Conservation (phyloP, 2,797 vertebrate species). For the Melanotaenia maccullochi region DNA sequence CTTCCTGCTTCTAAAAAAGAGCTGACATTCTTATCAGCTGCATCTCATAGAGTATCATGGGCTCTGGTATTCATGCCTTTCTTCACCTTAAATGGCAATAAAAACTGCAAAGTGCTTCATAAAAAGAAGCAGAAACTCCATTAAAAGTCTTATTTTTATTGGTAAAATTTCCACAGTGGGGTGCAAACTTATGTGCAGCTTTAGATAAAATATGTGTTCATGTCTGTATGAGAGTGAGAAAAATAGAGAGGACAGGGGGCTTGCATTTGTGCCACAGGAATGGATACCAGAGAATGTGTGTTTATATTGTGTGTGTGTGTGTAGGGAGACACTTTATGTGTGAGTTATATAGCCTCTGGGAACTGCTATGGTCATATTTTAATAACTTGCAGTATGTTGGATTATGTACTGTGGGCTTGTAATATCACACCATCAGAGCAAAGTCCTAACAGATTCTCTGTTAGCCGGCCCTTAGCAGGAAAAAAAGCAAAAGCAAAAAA, state of each 20-base stretch:
- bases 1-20: constrained; percentile 49
- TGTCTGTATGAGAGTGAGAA: constrained; percentile 28
- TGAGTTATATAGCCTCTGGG: constrained; percentile 75
- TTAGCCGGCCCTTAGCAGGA: constrained; percentile 62
- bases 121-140: constrained; percentile 49
- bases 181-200: constrained; percentile 34
- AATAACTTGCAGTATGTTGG: constrained; percentile 81
- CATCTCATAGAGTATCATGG: constrained; percentile 35
- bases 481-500: constrained; percentile 18
- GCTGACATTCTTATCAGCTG: constrained; percentile 45
- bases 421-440: constrained; percentile 78
- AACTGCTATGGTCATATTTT: constrained; percentile 82
- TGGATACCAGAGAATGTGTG: constrained; percentile 47
- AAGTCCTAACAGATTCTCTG: constrained; percentile 71
- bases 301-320: neutral
- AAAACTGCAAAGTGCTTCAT: constrained; percentile 33
- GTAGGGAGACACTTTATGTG: constrained; percentile 52
- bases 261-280: constrained; percentile 68
- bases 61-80: constrained; percentile 11
- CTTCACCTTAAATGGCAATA: constrained; percentile 41
- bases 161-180: constrained; percentile 37
- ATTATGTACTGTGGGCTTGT: constrained; percentile 82
- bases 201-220: constrained; percentile 53
- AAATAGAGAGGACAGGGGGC: constrained; percentile 40
- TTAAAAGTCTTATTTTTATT: constrained; percentile 61